Base-by-base conservation (phyloP, 2,888 invertebrate species). In the Cerastoderma edule region DNA sequence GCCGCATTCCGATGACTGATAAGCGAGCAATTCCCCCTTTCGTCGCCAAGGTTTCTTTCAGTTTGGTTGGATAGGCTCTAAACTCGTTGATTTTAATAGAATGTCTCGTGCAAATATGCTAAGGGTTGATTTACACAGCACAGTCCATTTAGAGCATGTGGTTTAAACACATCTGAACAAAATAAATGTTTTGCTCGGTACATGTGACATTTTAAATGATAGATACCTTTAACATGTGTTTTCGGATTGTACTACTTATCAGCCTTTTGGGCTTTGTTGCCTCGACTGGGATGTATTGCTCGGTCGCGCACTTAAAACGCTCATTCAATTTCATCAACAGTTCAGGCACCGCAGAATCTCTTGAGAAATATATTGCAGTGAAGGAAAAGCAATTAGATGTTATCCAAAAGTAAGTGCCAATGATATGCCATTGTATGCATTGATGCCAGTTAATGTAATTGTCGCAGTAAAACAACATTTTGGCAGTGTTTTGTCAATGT, bases 371-470 rank as follows among this genome's bases (percentile, higher is more conserved):
- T 27, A 24, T 60, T 4, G 39, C 35, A 2, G 24, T n/a, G 22
- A 60, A 60, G 39, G 60, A 60, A 60, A 60, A 60, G 27, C 60
- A 60, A 16, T 39, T 60, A 3, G n/a, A 39, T n/a, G 16, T 39
- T 22, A 33, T 39, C 13, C 24, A 60, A 39, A 60, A 33, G 60
- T 60, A 39, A 60, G 60, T 56, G 5, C 16, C 10, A 8, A 10
- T 10, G 39, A 8, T 10, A 39, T 39, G 8, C 16, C 16, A 10
- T 16, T 8, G 46, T 39, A 39, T 8, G 16, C 10, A 8, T 39
- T 13, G 39, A 39, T 8, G 16, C 16, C 8, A 39, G 39, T 13
- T 8, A 16, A 16, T 39, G 8, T 39, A n/a, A n/a, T n/a, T 39
- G 8, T 39, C 16, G 39, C 10, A 8, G 8, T 39, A 39, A 39